phyloP scores from a whole-genome alignment of 2,888 invertebrate species.

The Pristionchus mayeri region DNA sequence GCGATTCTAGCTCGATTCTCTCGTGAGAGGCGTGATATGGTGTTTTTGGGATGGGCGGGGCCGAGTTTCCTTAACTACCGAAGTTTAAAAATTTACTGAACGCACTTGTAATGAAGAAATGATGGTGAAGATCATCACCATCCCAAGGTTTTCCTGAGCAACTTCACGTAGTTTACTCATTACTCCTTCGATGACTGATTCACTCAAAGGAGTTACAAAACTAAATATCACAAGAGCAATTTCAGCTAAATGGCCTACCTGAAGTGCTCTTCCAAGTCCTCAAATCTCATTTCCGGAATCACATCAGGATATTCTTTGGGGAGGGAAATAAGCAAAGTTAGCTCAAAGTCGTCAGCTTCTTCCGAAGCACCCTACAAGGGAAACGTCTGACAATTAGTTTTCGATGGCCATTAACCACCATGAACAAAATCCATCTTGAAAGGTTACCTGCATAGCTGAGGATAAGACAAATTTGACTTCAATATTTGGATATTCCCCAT shows the following conservation, averaged over 20 bases:
- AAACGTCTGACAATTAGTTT: too few relatives aligned
- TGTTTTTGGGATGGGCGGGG: too few relatives aligned
- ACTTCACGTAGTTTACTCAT: constrained; percentile 54
- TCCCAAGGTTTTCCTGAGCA: constrained; percentile 91
- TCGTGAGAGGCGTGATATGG: too few relatives aligned
- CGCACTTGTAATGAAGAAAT: constrained; percentile 88
- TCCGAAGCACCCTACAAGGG: constrained; percentile 1
- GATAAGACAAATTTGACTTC: constrained; percentile 31
- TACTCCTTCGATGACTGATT: constrained; percentile 14
- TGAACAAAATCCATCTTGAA: too few relatives aligned
- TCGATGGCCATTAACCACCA: too few relatives aligned
- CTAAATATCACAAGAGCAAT: neutral
- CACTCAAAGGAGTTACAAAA: neutral
- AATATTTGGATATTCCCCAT: constrained; percentile 58
- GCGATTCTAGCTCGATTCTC: too few relatives aligned
- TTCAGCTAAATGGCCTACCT: constrained; percentile 49
- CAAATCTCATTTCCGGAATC: constrained; percentile 64
- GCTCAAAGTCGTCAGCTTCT: constrained; percentile 15
- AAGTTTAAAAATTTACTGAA: too few relatives aligned
- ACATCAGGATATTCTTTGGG: constrained; percentile 71
- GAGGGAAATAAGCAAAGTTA: constrained; percentile 54
- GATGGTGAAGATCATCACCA: constrained; percentile 96
- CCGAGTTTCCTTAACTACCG: too few relatives aligned
- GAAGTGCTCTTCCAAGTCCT: constrained; percentile 65
- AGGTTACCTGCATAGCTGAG: constrained; percentile 7